phyloP scores from a whole-genome alignment of 2,797 vertebrate species.

The Garrulus glandarius region DNA sequence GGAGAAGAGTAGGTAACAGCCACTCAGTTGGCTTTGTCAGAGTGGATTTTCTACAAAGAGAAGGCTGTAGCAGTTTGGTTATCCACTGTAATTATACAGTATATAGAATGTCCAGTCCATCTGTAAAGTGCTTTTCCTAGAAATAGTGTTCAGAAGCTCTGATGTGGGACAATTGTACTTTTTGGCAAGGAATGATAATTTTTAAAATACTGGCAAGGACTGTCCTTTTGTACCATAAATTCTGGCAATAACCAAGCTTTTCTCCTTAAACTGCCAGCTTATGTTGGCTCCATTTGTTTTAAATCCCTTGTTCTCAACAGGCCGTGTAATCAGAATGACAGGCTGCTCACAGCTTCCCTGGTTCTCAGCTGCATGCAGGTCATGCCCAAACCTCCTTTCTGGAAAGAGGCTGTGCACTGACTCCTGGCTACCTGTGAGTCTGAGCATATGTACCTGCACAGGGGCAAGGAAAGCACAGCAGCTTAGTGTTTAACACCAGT shows the following conservation, averaged over 20 bases:
- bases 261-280: conserved; percentile 16
- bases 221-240: neutral
- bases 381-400: neutral
- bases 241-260: conserved; percentile 14
- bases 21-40: conserved; percentile 3
- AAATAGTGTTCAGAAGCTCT: neutral
- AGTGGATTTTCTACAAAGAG: neutral
- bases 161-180: neutral
- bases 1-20: neutral
- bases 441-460: neutral
- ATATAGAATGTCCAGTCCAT: neutral
- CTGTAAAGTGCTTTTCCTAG: neutral
- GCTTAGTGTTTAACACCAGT: neutral
- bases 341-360: neutral
- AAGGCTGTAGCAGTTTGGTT: neutral
- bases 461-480: neutral
- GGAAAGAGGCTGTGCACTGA: neutral
- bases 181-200: neutral
- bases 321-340: neutral
- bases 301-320: neutral
- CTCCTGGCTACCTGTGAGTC: neutral
- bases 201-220: neutral
- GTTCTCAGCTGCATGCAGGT: neutral
- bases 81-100: neutral
- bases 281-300: neutral